Conservation (phyloP, 2,797 vertebrate species). For the Enoplosus armatus region DNA sequence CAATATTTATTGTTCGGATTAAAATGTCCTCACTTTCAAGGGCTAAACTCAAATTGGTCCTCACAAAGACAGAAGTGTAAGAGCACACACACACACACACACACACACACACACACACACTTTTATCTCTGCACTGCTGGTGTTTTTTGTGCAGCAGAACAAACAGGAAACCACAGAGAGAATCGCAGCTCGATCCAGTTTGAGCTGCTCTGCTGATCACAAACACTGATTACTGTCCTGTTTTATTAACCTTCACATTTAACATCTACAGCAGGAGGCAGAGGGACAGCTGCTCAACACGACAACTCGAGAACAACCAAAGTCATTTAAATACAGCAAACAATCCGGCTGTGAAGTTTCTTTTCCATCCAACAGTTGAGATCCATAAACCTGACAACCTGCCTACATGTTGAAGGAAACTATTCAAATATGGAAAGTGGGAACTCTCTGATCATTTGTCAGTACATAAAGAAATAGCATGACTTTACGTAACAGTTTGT, state of each 20-base stretch:
- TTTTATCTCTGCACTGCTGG: neutral
- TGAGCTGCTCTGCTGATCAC: constrained; percentile 14
- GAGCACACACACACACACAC: neutral
- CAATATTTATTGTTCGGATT: neutral
- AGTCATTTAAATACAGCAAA: no score
- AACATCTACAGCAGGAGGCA: neutral
- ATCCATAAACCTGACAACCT: neutral
- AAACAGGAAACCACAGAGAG: constrained; percentile 46
- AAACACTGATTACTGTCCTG: neutral
- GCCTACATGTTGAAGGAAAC: neutral
- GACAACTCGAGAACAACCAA: neutral
- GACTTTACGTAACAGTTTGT: no score
- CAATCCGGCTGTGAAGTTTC: no score
- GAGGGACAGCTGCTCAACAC: neutral
- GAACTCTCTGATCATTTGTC: neutral
- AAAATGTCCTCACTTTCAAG: neutral
- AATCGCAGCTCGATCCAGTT: neutral
- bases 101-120: neutral
- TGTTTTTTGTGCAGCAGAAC: constrained; percentile 21
- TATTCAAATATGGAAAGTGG: neutral
- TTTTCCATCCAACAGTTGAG: neutral
- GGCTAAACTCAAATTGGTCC: neutral
- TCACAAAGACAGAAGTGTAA: neutral
- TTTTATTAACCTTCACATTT: neutral
- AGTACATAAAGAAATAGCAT: no score